These are phyloP conservation scores for Brassicogethes aeneus DNA, from an alignment of 2,888 invertebrate species.

Conservation along the genomic window DNA sequence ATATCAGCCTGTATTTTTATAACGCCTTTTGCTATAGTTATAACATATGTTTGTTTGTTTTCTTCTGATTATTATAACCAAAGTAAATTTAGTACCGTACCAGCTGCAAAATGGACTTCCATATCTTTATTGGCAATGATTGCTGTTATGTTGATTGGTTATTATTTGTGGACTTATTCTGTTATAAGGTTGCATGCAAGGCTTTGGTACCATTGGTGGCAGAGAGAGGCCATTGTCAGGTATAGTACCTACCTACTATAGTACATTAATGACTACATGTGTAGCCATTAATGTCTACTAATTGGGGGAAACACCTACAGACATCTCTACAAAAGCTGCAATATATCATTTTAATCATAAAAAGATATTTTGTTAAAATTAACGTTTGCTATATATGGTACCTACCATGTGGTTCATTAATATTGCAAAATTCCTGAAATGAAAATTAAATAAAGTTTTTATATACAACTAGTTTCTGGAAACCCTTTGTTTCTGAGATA, in stretches of 20 bases:
- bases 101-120: conserved; percentile 44
- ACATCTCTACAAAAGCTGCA: too few relatives aligned
- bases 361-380: too few relatives aligned
- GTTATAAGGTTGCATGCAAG: conserved; percentile 43
- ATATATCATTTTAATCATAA: too few relatives aligned
- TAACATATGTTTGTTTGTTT: conserved; percentile 44
- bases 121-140: conserved; percentile 43
- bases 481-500: too few relatives aligned
- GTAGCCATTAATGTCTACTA: too few relatives aligned
- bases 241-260: conserved; percentile 18
- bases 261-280: too few relatives aligned
- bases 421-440: too few relatives aligned
- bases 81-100: conserved; percentile 40
- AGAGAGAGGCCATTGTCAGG: conserved; percentile 43
- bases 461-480: too few relatives aligned
- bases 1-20: conserved; percentile 47
- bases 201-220: conserved; percentile 49
- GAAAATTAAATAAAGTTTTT: too few relatives aligned
- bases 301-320: too few relatives aligned
- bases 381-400: too few relatives aligned
- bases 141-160: conserved; percentile 43
- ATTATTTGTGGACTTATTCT: conserved; percentile 45
- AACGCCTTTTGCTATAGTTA: conserved; percentile 47
- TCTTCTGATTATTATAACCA: conserved; percentile 45
- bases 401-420: too few relatives aligned